Evolutionary conservation across 2,797 vertebrate species (phyloP).

Genomic region (Clarias laeviceps): DNA sequence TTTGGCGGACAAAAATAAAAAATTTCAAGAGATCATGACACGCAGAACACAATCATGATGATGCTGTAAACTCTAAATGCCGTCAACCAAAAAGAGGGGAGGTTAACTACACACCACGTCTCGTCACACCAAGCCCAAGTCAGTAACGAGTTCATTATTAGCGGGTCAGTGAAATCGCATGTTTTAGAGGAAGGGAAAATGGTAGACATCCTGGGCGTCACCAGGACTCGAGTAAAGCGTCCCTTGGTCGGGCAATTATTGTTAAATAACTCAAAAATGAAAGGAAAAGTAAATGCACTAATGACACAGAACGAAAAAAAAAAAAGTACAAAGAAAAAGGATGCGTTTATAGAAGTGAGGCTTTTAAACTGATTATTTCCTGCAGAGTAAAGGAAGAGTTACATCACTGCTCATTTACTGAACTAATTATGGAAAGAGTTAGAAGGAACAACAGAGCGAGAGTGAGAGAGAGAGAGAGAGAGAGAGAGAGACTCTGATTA

Average conservation of each 20-base stretch:
- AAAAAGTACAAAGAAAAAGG: background rate
- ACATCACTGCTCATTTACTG: background rate
- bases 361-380: background rate
- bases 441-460: too few species aligned
- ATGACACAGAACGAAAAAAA: background rate
- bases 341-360: background rate
- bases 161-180: background rate
- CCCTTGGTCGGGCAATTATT: background rate
- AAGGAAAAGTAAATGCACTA: background rate
- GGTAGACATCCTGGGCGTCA: background rate
- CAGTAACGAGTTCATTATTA: background rate
- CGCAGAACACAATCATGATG: background rate
- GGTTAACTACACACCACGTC: background rate
- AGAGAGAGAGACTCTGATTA: background rate
- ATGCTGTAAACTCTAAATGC: too few species aligned
- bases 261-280: background rate
- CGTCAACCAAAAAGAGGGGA: too few species aligned
- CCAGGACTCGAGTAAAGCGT: too few species aligned
- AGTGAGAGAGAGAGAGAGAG: too few species aligned
- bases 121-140: background rate
- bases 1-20: background rate
- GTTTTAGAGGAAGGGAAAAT: background rate
- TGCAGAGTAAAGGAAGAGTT: too few species aligned
- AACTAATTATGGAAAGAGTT: background rate
- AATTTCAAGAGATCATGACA: background rate